Evolutionary conservation across 2,797 vertebrate genomes (phyloP).

Genomic region (Meda fulgida): DNA sequence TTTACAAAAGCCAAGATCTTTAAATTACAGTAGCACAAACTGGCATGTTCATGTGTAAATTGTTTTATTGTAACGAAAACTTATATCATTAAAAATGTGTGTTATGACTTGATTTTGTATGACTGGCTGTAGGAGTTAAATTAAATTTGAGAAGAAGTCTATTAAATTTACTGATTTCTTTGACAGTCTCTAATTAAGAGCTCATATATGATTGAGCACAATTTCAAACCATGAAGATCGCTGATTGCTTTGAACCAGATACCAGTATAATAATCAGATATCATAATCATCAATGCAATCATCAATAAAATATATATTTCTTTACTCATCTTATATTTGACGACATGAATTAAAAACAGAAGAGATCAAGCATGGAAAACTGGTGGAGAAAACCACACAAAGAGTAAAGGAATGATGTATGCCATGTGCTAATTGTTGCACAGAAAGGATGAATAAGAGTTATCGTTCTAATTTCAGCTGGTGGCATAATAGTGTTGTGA

Average conservation of each 20-base stretch:
- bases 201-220: too few species aligned
- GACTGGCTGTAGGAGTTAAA: neutral
- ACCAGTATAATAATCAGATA: too few species aligned
- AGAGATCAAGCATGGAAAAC: neutral
- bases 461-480: constrained; percentile 38
- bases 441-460: constrained; percentile 28
- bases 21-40: neutral
- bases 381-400: neutral
- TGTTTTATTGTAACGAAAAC: neutral
- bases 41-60: neutral
- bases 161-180: neutral
- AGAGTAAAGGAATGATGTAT: constrained; percentile 35
- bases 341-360: neutral
- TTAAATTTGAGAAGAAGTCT: neutral
- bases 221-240: too few species aligned
- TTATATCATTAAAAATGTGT: neutral
- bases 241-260: too few species aligned
- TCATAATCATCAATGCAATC: neutral
- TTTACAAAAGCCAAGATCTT: neutral
- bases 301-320: too few species aligned
- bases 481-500: constrained; percentile 39
- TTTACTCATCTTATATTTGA: neutral
- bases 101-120: neutral
- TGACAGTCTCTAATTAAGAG: neutral
- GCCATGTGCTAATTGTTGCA: constrained; percentile 56